phyloP scores from a whole-genome alignment of 2,797 vertebrate genomes.

The Nannoperca australis region DNA sequence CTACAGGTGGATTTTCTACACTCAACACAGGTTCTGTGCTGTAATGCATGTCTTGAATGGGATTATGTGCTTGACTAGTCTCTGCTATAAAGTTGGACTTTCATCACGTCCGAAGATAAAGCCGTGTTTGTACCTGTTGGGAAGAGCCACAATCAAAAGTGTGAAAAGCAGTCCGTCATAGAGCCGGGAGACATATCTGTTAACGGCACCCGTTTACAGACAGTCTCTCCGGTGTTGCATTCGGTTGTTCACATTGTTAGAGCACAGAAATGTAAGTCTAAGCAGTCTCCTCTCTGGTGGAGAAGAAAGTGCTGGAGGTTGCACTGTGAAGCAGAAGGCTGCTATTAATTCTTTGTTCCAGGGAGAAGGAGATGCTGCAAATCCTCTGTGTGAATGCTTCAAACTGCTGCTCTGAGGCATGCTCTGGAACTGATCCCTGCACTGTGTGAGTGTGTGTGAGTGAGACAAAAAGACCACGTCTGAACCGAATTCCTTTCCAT shows the following conservation, averaged over 20 bases:
- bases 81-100: too few relatives aligned
- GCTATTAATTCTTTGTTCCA: slow-evolving; percentile 52
- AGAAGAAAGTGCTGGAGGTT: slow-evolving; percentile 2
- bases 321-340: slow-evolving; percentile 33
- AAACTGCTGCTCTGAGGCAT: slow-evolving; percentile 68
- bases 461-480: slow-evolving; percentile 23
- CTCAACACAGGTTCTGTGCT: too few relatives aligned
- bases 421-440: slow-evolving; percentile 80
- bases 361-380: slow-evolving; percentile 64
- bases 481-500: slow-evolving; percentile 1
- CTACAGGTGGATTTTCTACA: too few relatives aligned
- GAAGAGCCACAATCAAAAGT: too few relatives aligned
- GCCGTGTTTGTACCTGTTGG: too few relatives aligned
- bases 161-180: too few relatives aligned
- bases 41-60: too few relatives aligned
- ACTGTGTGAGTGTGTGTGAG: slow-evolving; percentile 42
- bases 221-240: neutral
- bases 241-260: neutral
- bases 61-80: too few relatives aligned
- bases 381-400: slow-evolving; percentile 77
- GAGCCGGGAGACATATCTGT: too few relatives aligned
- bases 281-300: neutral
- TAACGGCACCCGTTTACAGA: neutral
- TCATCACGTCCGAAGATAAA: too few relatives aligned
- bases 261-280: neutral